Evolutionary conservation across 2,888 invertebrate species (phyloP), one percentile per base, ranked within the genome.

Genomic region (Steromphala cineraria): DNA sequence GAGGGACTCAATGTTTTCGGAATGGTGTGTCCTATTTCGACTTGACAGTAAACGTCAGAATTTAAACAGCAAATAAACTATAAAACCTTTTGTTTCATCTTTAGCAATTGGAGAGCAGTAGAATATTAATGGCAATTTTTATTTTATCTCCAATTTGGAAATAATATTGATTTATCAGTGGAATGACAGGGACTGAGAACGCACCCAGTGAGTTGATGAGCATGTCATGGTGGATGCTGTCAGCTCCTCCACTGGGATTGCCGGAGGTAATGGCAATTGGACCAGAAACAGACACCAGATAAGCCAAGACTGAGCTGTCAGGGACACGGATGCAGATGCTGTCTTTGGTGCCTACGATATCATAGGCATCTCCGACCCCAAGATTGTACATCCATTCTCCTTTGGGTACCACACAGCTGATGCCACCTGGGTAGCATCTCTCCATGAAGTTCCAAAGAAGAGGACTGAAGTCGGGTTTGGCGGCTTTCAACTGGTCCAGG

Each of bases 171-270:
- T 7, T 4, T 7, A 4, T 36, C 36, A 36, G 2, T 36, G 36
- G 36, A 36, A 36, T 36, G 8, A 21, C 24, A 21, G n/a, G 3
- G 17, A n/a, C 1, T 24, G 56, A 10, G 19, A n/a, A 56, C 21
- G 67, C 55, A 89, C 89, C 89, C 28, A 89, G 79, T 10, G 86
- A 84, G 24, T 87, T 81, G 40, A 89, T 81, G 36, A 89, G 87
- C 85, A 85, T 87, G 74, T 85, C 84, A 79, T 89, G 89, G 62
- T 89, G 89, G 24, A 85, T 83, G 77, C 89, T 89, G 84, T 89
- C 89, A 1, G 84, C 85, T 62, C 86, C 89, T 0, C 89, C 89
- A 71, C 88, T 88, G 19, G 87, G 88, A 80, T 89, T 89, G 62
- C 87, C 89, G 0, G 89, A 89, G 0, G 88, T 87, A 53, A 89